Base-by-base conservation (phyloP, 2,113 vertebrate species). In the Colinus virginianus region DNA sequence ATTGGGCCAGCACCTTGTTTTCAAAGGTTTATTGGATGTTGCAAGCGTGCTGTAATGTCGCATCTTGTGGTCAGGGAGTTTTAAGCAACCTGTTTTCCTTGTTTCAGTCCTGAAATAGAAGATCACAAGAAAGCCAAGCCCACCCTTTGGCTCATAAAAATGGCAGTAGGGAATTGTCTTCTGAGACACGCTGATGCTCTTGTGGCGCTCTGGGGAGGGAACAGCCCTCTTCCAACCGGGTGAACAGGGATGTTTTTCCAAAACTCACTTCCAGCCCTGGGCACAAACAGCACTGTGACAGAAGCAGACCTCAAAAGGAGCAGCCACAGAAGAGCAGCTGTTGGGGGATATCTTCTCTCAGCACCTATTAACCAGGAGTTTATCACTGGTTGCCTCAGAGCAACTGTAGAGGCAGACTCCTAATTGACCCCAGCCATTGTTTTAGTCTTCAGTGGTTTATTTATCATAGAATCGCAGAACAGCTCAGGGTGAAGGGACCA, bases 401-500 rank as follows among this genome's bases (percentile, higher is more conserved):
- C n/a, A 18, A n/a, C 45, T 1, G 0, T 3, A 22, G 63, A 40
- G 48, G 26, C 9, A 40, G 13, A 11, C 18, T 20, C 46, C 21
- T 8, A 5, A 7, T 5, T 3, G 59, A 34, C 13, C 48, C 55
- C 23, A n/a, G 1, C 40, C 26, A 0, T 36, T 61, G 25, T 45
- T 34, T 26, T 34, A 13, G 43, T 48, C 42, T 20, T 28, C 36
- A 12, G 25, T 11, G 20, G 38, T 58, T 51, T 46, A 7, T 49
- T 74, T 32, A 53, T 53, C 51, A 53, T 30, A 53, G 51, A 53
- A 53, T 30, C 51, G 9, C 51, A 30, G 51, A 53, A 30, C 26
- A 53, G 51, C 51, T 53, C 8, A 8, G 26, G 51, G 51, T 53
- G 51, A 53, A 53, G 51, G 26, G 26, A 30, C 51, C 51, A 30